These are phyloP conservation scores for Fabriciana adippe DNA, from an alignment of 2,888 invertebrate genomes.

Conservation along the genomic window DNA sequence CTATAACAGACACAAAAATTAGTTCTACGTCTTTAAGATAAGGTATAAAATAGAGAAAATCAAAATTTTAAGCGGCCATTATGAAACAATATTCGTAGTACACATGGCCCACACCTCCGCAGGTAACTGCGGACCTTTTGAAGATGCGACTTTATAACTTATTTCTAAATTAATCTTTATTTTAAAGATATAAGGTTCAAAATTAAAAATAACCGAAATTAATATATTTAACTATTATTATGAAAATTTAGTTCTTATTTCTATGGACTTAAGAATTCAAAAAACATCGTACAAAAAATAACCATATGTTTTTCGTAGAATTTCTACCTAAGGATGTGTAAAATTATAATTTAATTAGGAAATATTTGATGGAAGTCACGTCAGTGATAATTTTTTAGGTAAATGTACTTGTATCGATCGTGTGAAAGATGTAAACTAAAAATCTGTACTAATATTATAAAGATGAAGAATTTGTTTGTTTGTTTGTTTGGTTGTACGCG, in stretches of 20 bases:
- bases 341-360: slow-evolving; percentile 21
- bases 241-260: slow-evolving; percentile 10
- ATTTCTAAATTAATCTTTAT: slow-evolving; percentile 11
- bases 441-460: no score
- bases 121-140: slow-evolving; percentile 48
- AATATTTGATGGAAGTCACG: background rate
- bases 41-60: background rate
- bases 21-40: background rate
- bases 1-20: background rate
- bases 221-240: background rate
- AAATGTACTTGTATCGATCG: background rate
- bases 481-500: no score
- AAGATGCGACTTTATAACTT: slow-evolving; percentile 33
- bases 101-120: slow-evolving; percentile 52
- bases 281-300: background rate
- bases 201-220: slow-evolving; percentile 4
- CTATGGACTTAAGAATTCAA: slow-evolving; percentile 9
- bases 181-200: background rate
- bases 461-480: no score
- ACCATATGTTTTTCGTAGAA: slow-evolving; percentile 60
- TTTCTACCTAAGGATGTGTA: slow-evolving; percentile 28
- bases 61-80: slow-evolving; percentile 46
- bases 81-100: slow-evolving; percentile 48
- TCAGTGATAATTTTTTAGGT: background rate
- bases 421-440: background rate